Percentiles rank a stretch among this genome's conserved stretches.
Evolutionary conservation across 2,113 vertebrate species (phyloP).

Genomic region (Trochalopteron elliotii): DNA sequence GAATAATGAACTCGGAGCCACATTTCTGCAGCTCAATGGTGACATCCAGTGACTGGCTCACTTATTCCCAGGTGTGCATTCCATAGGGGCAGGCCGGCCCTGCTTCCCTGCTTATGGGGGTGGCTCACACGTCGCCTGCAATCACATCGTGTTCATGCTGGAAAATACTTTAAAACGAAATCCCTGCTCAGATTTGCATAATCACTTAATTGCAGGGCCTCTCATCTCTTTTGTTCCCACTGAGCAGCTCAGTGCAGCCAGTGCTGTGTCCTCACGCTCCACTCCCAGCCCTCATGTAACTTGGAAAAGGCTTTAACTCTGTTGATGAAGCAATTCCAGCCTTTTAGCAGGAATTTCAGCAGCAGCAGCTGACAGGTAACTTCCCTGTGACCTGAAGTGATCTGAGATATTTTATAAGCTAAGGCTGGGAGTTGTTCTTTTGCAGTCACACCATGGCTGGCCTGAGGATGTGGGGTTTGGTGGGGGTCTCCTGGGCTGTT

Average conservation of each 20-base stretch:
- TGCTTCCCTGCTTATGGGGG: neutral
- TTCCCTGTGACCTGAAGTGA: neutral
- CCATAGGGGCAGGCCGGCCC: neutral
- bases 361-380: neutral
- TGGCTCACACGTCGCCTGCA: neutral
- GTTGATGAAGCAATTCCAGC: neutral
- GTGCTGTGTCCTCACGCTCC: neutral
- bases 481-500: neutral
- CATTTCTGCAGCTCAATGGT: conserved; percentile 78
- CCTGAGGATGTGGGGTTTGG: neutral
- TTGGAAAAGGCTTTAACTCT: neutral
- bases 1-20: neutral
- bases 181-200: conserved; percentile 64
- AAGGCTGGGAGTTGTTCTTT: neutral
- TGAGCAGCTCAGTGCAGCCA: conserved; percentile 5
- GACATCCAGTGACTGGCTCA: conserved; percentile 79
- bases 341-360: neutral
- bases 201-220: conserved; percentile 66
- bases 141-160: conserved; percentile 28
- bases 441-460: neutral
- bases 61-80: conserved; percentile 68
- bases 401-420: neutral
- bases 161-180: conserved; percentile 64
- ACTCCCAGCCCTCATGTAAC: neutral
- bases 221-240: conserved; percentile 20